phyloP scores from a whole-genome alignment of 1,140 invertebrate genomes.

The Bathynomus jamesi region DNA sequence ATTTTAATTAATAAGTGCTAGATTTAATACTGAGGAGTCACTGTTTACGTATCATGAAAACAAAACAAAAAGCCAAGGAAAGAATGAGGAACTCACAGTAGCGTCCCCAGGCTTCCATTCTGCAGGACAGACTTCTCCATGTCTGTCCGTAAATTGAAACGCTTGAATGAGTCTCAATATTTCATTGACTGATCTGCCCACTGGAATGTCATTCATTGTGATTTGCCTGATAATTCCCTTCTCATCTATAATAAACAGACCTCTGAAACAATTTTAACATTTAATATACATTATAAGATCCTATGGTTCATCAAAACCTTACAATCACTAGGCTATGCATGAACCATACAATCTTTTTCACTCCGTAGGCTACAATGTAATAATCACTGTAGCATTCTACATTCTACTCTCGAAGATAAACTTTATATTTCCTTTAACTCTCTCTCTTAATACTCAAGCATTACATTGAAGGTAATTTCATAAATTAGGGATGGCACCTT shows the following conservation, averaged over 20 bases:
- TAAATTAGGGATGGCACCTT: no score
- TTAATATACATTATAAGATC: no score
- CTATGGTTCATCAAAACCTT: no score
- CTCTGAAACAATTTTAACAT: no score
- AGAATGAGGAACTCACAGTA: constrained; percentile 49
- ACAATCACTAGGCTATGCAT: no score
- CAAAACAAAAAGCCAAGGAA: background rate
- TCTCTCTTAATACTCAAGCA: no score
- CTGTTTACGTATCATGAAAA: background rate
- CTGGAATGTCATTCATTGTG: constrained; percentile 63
- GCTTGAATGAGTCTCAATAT: constrained; percentile 82
- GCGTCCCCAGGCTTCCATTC: constrained; percentile 60
- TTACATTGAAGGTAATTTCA: no score
- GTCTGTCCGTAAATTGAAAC: constrained; percentile 84
- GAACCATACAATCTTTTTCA: no score
- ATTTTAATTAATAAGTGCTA: background rate
- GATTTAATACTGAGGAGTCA: background rate
- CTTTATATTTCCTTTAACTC: no score
- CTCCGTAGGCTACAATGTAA: no score
- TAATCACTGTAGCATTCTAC: no score
- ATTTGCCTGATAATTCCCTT: constrained; percentile 58
- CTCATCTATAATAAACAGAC: constrained; percentile 60
- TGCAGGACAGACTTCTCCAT: constrained; percentile 66
- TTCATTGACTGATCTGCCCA: constrained; percentile 77
- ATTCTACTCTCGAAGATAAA: no score